A percentile compares a stretch with the other conserved stretches of the same genome.
Conservation (phyloP, 2,113 vertebrate species). For the Syrmaticus mikado region DNA sequence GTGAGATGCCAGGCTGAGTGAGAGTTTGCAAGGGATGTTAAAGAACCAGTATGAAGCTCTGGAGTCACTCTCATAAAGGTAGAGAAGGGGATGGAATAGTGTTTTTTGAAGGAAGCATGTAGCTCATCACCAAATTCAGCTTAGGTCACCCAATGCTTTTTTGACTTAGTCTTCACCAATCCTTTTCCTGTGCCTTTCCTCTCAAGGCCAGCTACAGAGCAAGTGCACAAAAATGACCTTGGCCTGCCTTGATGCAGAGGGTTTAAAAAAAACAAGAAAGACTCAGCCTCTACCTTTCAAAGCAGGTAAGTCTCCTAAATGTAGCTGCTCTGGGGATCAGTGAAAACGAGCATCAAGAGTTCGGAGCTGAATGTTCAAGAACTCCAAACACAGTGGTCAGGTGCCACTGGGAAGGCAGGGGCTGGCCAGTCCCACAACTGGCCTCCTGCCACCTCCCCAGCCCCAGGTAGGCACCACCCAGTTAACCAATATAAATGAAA, state of each 20-base stretch:
- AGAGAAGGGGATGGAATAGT: rapidly evolving
- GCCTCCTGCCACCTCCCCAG: not conserved
- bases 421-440: not conserved
- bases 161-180: not conserved
- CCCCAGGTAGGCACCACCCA: not conserved
- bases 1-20: not conserved
- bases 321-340: not conserved
- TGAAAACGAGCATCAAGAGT: rapidly evolving
- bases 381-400: too few species aligned
- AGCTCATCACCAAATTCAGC: not conserved
- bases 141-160: not conserved
- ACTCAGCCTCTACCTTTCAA: not conserved
- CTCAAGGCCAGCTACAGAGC: too few species aligned
- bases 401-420: not conserved
- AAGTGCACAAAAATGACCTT: rapidly evolving
- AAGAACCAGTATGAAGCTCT: not conserved
- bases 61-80: not conserved
- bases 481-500: not conserved
- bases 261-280: not conserved
- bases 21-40: not conserved
- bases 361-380: not conserved
- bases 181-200: not conserved
- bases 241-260: not conserved
- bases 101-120: not conserved
- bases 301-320: not conserved